Evolutionary conservation across 2,797 vertebrate species (phyloP).

Genomic region (Aldrovandia affinis): DNA sequence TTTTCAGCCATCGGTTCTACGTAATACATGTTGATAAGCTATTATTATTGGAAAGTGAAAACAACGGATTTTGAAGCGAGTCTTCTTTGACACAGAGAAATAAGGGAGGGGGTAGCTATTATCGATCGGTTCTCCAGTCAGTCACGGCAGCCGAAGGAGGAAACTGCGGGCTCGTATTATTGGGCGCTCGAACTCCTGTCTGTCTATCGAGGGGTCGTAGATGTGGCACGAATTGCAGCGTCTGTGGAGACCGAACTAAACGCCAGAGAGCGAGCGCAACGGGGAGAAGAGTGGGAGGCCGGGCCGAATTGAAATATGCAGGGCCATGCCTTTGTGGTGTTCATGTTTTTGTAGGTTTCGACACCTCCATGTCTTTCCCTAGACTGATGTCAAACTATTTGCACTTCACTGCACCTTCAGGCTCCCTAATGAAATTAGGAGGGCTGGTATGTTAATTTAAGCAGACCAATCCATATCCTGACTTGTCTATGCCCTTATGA

Average conservation of each 20-base stretch:
- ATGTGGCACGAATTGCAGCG: conserved; percentile 3
- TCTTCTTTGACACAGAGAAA: conserved; percentile 20
- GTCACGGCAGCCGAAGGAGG: conserved; percentile 13
- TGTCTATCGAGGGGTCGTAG: conserved; percentile 4
- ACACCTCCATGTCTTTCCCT: conserved; percentile 51
- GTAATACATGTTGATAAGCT: neutral
- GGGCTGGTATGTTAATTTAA: conserved; percentile 14
- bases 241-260: conserved; percentile 7
- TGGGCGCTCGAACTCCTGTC: neutral
- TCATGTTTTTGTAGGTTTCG: neutral
- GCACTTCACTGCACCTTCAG: conserved; percentile 73
- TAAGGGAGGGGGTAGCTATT: conserved; percentile 17
- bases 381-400: conserved; percentile 75
- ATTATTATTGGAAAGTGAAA: conserved; percentile 3
- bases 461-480: conserved; percentile 70
- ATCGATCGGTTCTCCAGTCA: conserved; percentile 26
- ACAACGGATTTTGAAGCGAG: conserved; percentile 12
- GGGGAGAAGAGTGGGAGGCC: neutral
- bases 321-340: neutral
- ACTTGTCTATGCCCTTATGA: conserved; percentile 71
- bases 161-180: neutral
- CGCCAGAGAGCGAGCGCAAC: neutral
- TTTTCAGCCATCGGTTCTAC: neutral
- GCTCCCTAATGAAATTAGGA: conserved; percentile 73
- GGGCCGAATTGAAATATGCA: conserved; percentile 25